Percentiles rank a stretch among this genome's conserved stretches.
phyloP scores from a whole-genome alignment of 1,140 invertebrate species.

The Panulirus ornatus region DNA sequence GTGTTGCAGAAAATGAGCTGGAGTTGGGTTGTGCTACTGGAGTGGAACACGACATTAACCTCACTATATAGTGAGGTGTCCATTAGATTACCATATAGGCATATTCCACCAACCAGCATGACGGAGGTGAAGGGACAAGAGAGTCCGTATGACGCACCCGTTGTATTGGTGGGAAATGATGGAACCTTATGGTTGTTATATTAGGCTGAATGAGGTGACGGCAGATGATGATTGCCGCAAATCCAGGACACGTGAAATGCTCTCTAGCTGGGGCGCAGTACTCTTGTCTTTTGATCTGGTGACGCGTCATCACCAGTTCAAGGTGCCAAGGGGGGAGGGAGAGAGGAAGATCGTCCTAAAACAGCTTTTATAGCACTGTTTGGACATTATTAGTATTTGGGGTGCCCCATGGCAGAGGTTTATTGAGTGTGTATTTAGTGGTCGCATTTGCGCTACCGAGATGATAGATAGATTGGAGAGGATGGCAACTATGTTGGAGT shows the following conservation, averaged over 20 bases:
- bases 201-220: conserved; percentile 9
- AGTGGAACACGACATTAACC: background rate
- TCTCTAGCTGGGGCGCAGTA: background rate
- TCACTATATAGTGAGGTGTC: conserved; percentile 7
- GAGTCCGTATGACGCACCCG: conserved; percentile 6
- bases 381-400: conserved; percentile 11
- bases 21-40: background rate
- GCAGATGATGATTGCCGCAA: conserved; percentile 19
- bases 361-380: conserved; percentile 24
- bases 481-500: background rate
- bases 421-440: too few species aligned
- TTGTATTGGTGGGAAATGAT: conserved; percentile 32
- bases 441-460: conserved; percentile 12
- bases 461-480: conserved; percentile 28
- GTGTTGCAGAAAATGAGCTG: background rate
- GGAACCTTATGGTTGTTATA: conserved; percentile 22
- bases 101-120: conserved; percentile 25
- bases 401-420: conserved; percentile 16
- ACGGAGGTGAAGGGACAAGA: conserved; percentile 12
- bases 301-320: background rate
- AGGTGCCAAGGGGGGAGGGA: too few species aligned
- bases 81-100: conserved; percentile 20
- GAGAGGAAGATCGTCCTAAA: background rate
- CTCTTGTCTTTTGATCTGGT: background rate
- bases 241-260: conserved; percentile 31